Conservation (phyloP, 2,888 invertebrate species). For the Heteropelma amictum region DNA sequence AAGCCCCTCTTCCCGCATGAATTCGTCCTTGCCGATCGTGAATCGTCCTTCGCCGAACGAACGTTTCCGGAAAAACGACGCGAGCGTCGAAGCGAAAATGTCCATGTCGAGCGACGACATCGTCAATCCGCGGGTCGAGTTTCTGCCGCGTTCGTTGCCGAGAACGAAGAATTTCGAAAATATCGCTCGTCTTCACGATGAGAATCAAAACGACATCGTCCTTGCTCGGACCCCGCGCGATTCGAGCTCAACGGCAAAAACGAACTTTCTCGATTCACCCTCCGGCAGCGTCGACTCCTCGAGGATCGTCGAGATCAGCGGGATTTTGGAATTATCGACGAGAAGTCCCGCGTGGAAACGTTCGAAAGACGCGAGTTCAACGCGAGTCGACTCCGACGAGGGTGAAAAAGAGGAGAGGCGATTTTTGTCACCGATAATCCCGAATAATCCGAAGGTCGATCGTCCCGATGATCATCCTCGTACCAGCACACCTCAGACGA, state of each 20-base stretch:
- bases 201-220: constrained; percentile 60
- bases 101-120: constrained; percentile 60
- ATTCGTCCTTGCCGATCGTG: constrained; percentile 58
- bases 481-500: constrained; percentile 17
- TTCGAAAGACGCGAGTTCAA: neutral
- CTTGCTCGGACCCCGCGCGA: constrained; percentile 20
- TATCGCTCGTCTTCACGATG: constrained; percentile 59
- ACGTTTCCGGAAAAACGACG: neutral
- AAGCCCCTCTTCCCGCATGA: constrained; percentile 60
- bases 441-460: constrained; percentile 43
- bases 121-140: neutral
- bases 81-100: neutral
- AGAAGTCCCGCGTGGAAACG: constrained; percentile 17
- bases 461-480: neutral
- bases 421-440: constrained; percentile 33
- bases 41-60: neutral
- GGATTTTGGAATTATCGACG: constrained; percentile 24
- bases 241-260: neutral
- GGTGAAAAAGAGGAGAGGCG: neutral
- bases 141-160: constrained; percentile 26
- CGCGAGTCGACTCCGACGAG: neutral
- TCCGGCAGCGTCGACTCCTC: constrained; percentile 20
- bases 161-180: constrained; percentile 63
- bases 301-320: constrained; percentile 37
- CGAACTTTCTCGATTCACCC: constrained; percentile 18